Base-by-base conservation (phyloP, 2,113 vertebrate genomes). In the Fulica atra region DNA sequence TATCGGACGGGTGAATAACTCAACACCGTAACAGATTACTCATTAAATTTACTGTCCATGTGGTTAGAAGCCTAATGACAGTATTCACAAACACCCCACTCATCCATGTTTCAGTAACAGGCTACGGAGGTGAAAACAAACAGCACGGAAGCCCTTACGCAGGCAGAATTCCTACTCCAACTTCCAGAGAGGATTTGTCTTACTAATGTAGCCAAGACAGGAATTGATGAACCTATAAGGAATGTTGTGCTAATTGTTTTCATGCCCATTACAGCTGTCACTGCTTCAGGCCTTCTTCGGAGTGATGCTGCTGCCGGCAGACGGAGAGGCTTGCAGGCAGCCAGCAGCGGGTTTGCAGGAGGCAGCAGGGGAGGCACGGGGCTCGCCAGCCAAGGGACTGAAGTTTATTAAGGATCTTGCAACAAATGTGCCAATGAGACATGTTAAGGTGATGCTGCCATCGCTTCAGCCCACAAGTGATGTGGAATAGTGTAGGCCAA, bases 211-310 rank as follows among this genome's bases (percentile, higher is more conserved):
- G 36, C 74, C 81, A 40, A 38, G 82, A 79, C 0, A 8, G 66
- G 60, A 86, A 94, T 42, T 10, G 16, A 87, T 60, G 81, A 65
- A 69, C 60, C 83, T 38, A 6, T 28, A 46, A 50, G 77, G 65
- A 51, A 83, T 5, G 53, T 11, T 36, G 72, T 69, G 73, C 81
- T 96, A 89, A 95, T 40, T 81, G 83, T 94, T 88, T 79, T 61
- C 68, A 95, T 92, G 77, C 44, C 72, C 36, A 13, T 85, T 65
- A 57, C 29, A 72, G 90, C 57, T 53, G 44, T 60, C 35, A 21
- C 16, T 56, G 81, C 87, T 73, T 12, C 54, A 56, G 82, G 76
- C 40, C 15, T n/a, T 85, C 68, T 61, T 24, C 17, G 60, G 44
- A 84, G 84, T 11, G 7, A 51, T 1, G 78, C 57, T 68, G 36